These are phyloP conservation scores for Drosophila mettleri DNA, from an alignment of 2,888 invertebrate species.

Conservation along the genomic window DNA sequence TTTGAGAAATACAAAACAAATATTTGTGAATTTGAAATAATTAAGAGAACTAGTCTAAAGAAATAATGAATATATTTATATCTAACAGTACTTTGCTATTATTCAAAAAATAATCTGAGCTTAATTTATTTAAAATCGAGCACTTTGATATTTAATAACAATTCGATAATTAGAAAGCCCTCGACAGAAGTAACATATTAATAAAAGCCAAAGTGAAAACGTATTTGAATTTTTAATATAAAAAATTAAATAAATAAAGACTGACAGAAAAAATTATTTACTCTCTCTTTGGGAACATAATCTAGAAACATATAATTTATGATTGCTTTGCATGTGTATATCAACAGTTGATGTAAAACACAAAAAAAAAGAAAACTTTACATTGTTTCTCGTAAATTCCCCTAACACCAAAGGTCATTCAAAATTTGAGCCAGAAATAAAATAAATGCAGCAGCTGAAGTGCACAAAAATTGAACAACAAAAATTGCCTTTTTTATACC, in stretches of 20 bases:
- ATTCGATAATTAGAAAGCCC: too few relatives aligned
- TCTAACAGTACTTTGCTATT: too few relatives aligned
- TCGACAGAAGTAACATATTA: too few relatives aligned
- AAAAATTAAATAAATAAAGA: too few relatives aligned
- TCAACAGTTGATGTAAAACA: not conserved
- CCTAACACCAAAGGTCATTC: not conserved
- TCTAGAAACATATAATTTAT: too few relatives aligned
- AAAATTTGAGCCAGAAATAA: constrained; percentile 18
- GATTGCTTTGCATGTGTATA: not conserved
- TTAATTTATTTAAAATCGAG: too few relatives aligned
- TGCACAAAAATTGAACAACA: constrained; percentile 67
- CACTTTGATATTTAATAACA: too few relatives aligned
- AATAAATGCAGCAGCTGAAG: constrained; percentile 35
- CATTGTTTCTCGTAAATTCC: not conserved
- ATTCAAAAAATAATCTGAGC: too few relatives aligned
- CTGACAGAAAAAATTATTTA: too few relatives aligned
- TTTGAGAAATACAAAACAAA: constrained; percentile 11
- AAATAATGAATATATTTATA: not conserved
- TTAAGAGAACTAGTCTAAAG: not conserved
- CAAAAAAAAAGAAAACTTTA: not conserved
- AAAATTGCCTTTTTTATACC: too few relatives aligned
- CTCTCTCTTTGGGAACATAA: too few relatives aligned
- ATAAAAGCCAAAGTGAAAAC: not conserved
- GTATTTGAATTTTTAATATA: not conserved
- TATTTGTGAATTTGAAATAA: not conserved